phyloP scores from a whole-genome alignment of 2,888 invertebrate genomes.

The Rhingia rostrata region DNA sequence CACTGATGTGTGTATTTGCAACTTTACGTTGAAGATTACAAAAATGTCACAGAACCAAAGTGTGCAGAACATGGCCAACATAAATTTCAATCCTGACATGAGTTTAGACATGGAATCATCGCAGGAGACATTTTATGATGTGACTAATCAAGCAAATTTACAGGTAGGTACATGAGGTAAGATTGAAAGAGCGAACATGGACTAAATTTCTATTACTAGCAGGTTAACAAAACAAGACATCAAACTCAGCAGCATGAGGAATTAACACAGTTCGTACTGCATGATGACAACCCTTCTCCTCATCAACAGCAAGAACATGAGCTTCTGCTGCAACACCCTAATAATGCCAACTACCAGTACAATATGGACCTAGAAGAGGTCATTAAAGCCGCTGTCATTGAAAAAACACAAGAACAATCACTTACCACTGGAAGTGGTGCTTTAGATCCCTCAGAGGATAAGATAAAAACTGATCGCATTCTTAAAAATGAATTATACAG shows the following conservation, averaged over 20 bases:
- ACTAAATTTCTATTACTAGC: constrained; percentile 77
- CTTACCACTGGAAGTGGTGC: constrained; percentile 76
- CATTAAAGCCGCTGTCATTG: constrained; percentile 81
- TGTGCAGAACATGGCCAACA: constrained; percentile 85
- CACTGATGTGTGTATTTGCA: neutral
- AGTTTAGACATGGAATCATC: constrained; percentile 83
- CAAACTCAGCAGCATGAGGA: constrained; percentile 75
- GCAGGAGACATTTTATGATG: constrained; percentile 80
- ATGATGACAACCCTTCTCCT: constrained; percentile 78
- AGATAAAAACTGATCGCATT: constrained; percentile 79
- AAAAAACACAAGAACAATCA: constrained; percentile 79
- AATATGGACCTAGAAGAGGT: constrained; percentile 81
- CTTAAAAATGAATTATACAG: constrained; percentile 77
- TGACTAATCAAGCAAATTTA: constrained; percentile 76
- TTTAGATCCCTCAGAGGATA: constrained; percentile 77
- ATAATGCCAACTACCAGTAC: constrained; percentile 71
- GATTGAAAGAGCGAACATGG: too few species aligned
- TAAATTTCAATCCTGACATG: constrained; percentile 86
- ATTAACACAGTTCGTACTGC: constrained; percentile 73
- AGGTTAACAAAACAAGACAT: constrained; percentile 81
- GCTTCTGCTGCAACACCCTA: constrained; percentile 75
- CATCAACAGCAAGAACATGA: constrained; percentile 77
- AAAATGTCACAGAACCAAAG: constrained; percentile 89
- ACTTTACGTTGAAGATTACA: constrained; percentile 16
- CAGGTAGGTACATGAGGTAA: constrained; percentile 75